These are phyloP conservation scores for Callimorpha dominula DNA, from an alignment of 2,888 invertebrate genomes.

Conservation along the genomic window DNA sequence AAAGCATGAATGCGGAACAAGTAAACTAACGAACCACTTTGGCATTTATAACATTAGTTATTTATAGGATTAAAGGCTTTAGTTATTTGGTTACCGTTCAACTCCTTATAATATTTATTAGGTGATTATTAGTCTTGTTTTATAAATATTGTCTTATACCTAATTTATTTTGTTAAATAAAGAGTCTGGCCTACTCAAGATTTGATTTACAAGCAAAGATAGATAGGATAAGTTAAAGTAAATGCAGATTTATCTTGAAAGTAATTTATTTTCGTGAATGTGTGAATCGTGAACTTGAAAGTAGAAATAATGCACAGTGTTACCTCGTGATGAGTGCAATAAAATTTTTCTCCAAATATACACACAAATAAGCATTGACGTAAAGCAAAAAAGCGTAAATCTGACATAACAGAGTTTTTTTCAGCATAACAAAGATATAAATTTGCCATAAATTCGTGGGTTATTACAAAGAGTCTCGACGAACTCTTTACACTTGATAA, in stretches of 20 bases:
- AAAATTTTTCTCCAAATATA: conserved; percentile 26
- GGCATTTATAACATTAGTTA: not conserved
- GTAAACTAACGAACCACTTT: too few relatives aligned
- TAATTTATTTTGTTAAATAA: not conserved
- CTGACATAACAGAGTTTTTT: conserved; percentile 52
- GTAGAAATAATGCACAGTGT: conserved; percentile 11
- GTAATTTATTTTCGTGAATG: conserved; percentile 21
- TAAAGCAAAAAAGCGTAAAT: conserved; percentile 39
- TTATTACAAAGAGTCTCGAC: conserved; percentile 63
- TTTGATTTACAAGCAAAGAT: conserved; percentile 24
- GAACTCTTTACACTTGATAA: conserved; percentile 69
- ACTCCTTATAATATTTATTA: not conserved
- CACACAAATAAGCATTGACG: conserved; percentile 44
- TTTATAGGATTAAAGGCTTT: not conserved
- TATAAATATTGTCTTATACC: not conserved
- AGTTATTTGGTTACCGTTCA: not conserved
- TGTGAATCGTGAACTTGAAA: too few relatives aligned
- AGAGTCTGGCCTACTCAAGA: not conserved
- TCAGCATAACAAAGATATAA: conserved; percentile 64
- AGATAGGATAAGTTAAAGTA: conserved; percentile 23
- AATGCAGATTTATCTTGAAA: conserved; percentile 22
- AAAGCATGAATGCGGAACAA: too few relatives aligned
- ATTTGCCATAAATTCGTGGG: conserved; percentile 65
- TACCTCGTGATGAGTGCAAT: conserved; percentile 3
- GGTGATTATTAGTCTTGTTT: not conserved